Conservation (phyloP, 2,888 invertebrate genomes). For the Nineta flava region DNA sequence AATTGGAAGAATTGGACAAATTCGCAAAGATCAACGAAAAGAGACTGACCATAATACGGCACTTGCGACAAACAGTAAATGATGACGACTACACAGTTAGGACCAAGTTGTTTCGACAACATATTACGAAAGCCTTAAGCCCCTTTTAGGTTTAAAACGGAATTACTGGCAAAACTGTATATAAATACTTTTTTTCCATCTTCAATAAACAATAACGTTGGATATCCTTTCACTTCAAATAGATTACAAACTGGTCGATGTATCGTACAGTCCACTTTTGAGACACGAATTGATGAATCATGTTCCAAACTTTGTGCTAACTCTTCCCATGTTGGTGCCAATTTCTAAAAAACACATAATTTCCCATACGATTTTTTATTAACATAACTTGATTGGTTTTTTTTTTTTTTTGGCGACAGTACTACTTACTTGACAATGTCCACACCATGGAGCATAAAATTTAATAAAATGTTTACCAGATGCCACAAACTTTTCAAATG, state of each 20-base stretch:
- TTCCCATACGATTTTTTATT: slow-evolving; percentile 2
- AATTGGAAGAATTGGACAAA: too few species aligned
- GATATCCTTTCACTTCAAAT: slow-evolving; percentile 75
- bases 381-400: slow-evolving; percentile 10
- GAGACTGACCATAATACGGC: too few species aligned
- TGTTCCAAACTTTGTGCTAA: slow-evolving; percentile 53
- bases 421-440: slow-evolving; percentile 56
- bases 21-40: too few species aligned
- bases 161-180: too few species aligned
- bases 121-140: too few species aligned
- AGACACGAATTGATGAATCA: slow-evolving; percentile 51
- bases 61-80: too few species aligned
- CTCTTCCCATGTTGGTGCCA: slow-evolving; percentile 75
- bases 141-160: too few species aligned
- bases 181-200: slow-evolving; percentile 61
- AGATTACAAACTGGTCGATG: slow-evolving; percentile 57
- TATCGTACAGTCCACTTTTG: slow-evolving; percentile 74
- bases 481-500: slow-evolving; percentile 53
- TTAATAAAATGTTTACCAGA: slow-evolving; percentile 73
- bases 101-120: too few species aligned
- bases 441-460: slow-evolving; percentile 89
- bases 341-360: slow-evolving; percentile 41
- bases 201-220: slow-evolving; percentile 74
- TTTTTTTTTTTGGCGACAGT: background rate
- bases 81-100: too few species aligned